These are phyloP conservation scores for Lycia hirtaria DNA, from an alignment of 2,888 invertebrate genomes.

Conservation along the genomic window DNA sequence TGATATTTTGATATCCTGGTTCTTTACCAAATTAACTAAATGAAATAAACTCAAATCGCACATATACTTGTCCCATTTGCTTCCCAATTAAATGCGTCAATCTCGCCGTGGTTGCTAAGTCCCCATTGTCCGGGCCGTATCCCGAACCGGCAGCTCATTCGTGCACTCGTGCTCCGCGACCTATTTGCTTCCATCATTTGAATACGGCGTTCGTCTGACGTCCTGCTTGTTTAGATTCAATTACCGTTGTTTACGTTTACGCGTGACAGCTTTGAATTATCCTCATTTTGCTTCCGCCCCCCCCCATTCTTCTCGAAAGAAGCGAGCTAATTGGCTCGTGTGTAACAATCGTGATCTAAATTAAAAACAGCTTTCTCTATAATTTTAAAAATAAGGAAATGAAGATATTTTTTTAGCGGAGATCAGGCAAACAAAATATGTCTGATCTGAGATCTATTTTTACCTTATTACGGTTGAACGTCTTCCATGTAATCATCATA, in stretches of 20 bases:
- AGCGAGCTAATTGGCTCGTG: conserved; percentile 10
- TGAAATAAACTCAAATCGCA: conserved; percentile 26
- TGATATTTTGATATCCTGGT: too few relatives aligned
- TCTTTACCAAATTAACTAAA: not conserved
- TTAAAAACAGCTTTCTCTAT: too few relatives aligned
- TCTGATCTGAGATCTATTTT: too few relatives aligned
- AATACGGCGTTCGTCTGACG: conserved; percentile 52
- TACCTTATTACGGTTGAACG: too few relatives aligned
- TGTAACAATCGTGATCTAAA: not conserved
- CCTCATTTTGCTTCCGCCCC: conserved; percentile 6
- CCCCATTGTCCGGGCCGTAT: conserved; percentile 38
- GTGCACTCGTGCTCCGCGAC: conserved; percentile 46
- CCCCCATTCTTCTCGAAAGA: not conserved
- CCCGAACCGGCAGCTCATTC: too few relatives aligned
- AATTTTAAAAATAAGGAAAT: too few relatives aligned
- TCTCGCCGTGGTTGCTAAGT: conserved; percentile 46
- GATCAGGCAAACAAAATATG: too few relatives aligned
- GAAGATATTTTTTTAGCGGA: too few relatives aligned
- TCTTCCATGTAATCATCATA: too few relatives aligned
- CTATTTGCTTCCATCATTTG: conserved; percentile 59
- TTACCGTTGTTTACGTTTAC: conserved; percentile 37
- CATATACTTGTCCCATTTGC: conserved; percentile 59
- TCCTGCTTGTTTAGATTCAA: conserved; percentile 60
- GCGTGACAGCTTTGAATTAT: conserved; percentile 14
- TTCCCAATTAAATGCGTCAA: conserved; percentile 66